Evolutionary conservation across 2,113 vertebrate genomes (phyloP).

Genomic region (Galemys pyrenaicus): DNA sequence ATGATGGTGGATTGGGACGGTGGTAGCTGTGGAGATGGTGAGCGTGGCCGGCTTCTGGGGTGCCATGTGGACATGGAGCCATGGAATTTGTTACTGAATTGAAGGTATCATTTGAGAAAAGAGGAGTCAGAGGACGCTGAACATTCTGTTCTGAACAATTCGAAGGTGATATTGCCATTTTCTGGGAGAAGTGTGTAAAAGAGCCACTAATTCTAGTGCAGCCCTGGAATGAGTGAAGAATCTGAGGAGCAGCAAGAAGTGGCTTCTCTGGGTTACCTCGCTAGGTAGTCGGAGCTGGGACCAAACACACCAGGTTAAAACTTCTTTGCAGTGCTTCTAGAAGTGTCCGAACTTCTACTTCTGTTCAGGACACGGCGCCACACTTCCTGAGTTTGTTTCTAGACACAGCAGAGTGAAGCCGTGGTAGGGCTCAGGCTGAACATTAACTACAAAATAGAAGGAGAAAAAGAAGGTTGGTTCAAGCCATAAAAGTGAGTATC

Average conservation of each 20-base stretch:
- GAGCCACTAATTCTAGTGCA: not conserved
- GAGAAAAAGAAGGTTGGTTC: not conserved
- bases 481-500: not conserved
- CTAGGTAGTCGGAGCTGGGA: not conserved
- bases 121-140: not conserved
- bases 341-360: no score
- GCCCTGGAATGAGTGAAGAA: not conserved
- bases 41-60: not conserved
- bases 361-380: no score
- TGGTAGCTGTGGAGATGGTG: not conserved
- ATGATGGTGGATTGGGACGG: not conserved
- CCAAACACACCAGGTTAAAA: not conserved
- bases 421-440: not conserved
- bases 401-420: not conserved
- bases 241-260: not conserved
- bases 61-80: not conserved
- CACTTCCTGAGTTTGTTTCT: not conserved
- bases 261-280: not conserved
- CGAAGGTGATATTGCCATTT: conserved; percentile 39
- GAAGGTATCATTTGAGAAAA: not conserved
- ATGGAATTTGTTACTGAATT: not conserved
- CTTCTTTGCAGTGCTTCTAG: no score
- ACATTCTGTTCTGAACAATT: not conserved
- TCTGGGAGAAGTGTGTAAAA: not conserved
- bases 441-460: not conserved